Evolutionary conservation across 2,888 invertebrate species (phyloP).

Genomic region (Beris morrisii): DNA sequence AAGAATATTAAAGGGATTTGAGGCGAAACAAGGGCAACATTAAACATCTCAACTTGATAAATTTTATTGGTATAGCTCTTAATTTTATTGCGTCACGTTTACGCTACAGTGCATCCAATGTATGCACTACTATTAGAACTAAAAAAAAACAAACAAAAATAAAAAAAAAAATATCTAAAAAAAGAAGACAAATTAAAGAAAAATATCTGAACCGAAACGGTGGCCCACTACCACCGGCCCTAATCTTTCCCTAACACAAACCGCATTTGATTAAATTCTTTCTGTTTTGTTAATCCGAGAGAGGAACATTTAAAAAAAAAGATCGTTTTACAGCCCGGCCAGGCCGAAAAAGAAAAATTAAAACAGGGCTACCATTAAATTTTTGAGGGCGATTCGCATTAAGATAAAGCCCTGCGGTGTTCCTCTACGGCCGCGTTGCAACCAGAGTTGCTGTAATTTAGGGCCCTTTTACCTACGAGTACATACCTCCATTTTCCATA

Average conservation of each 20-base stretch:
- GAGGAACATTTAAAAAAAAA: conserved; percentile 7
- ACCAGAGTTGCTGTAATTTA: neutral
- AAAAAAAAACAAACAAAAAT: no score
- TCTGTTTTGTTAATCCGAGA: neutral
- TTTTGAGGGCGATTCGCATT: conserved; percentile 26
- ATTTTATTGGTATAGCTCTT: conserved; percentile 23
- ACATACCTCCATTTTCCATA: no score
- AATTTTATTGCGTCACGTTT: conserved; percentile 21
- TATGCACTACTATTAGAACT: conserved; percentile 1
- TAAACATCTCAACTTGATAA: conserved; percentile 24
- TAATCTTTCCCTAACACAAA: conserved; percentile 9
- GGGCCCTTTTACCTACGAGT: neutral
- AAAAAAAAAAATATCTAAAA: conserved; percentile 7
- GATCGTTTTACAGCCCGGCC: conserved; percentile 17
- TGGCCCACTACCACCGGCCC: conserved; percentile 9
- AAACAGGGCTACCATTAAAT: conserved; percentile 18
- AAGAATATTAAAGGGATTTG: no score
- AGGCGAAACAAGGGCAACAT: neutral
- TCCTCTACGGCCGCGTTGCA: neutral
- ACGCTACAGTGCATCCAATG: conserved; percentile 10
- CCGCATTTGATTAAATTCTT: conserved; percentile 11
- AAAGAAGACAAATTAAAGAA: conserved; percentile 14
- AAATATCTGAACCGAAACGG: conserved; percentile 21
- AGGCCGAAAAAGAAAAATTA: conserved; percentile 4
- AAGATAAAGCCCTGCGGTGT: conserved; percentile 19